A percentile compares a stretch with the other conserved stretches of the same genome.
phyloP scores from a whole-genome alignment of 2,797 vertebrate species.

The Mus spretus region DNA sequence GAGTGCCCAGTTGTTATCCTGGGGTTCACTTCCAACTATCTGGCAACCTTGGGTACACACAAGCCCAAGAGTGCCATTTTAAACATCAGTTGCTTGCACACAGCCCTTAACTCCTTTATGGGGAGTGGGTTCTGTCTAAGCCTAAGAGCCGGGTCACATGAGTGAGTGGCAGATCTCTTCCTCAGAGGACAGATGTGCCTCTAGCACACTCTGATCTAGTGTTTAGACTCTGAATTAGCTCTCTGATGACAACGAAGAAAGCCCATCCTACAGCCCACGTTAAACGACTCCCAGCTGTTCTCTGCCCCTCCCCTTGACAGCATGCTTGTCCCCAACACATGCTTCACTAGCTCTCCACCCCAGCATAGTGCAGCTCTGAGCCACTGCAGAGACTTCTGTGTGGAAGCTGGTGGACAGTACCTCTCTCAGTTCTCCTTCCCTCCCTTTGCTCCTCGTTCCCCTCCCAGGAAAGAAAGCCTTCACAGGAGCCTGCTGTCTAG shows the following conservation, averaged over 20 bases:
- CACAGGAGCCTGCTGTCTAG: background rate
- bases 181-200: background rate
- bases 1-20: background rate
- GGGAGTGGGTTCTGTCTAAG: background rate
- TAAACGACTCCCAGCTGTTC: background rate
- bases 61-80: background rate
- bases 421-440: background rate
- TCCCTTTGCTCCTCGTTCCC: accelerated
- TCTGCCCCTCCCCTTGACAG: background rate
- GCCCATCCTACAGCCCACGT: accelerated
- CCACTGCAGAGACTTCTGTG: background rate
- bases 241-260: background rate
- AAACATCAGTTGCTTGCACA: background rate
- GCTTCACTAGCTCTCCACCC: background rate
- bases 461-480: background rate
- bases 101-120: background rate
- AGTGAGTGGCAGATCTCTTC: background rate
- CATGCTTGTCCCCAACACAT: background rate
- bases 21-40: background rate
- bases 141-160: background rate
- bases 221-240: background rate
- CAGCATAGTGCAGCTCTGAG: background rate
- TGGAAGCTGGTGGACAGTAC: background rate
- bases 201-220: background rate
- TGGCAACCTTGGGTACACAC: background rate